phyloP scores from a whole-genome alignment of 2,113 vertebrate genomes.

The Rhinolophus ferrumequinum region DNA sequence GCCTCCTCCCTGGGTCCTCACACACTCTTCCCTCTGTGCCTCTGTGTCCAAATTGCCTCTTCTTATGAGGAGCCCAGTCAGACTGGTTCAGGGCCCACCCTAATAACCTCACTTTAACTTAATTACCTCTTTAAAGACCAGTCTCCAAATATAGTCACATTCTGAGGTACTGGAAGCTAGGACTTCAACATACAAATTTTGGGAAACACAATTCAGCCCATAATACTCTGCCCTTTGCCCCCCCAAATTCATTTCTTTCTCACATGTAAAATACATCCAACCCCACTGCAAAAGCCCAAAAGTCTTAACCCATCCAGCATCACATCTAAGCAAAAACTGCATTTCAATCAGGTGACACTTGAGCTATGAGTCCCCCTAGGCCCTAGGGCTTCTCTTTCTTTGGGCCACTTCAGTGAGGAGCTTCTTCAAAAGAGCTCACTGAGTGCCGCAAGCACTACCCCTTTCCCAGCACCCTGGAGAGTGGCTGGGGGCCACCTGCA shows the following conservation, averaged over 20 bases:
- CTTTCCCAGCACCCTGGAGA: background rate
- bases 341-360: background rate
- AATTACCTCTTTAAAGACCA: background rate
- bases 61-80: background rate
- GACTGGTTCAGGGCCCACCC: fast-evolving
- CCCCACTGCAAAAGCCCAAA: background rate
- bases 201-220: background rate
- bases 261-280: background rate
- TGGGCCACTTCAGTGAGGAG: background rate
- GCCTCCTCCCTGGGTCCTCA: background rate
- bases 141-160: background rate
- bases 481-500: background rate
- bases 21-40: fast-evolving
- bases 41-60: background rate
- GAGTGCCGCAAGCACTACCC: background rate
- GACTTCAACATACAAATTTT: background rate
- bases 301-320: background rate
- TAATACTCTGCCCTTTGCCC: background rate
- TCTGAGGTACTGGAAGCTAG: background rate
- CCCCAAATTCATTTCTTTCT: background rate
- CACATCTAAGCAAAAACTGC: background rate
- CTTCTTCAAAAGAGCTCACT: background rate
- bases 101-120: background rate
- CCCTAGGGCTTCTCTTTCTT: background rate
- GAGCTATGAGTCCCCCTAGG: background rate